Conservation (phyloP, 2,797 vertebrate species). For the Scomberomorus guttatus region DNA sequence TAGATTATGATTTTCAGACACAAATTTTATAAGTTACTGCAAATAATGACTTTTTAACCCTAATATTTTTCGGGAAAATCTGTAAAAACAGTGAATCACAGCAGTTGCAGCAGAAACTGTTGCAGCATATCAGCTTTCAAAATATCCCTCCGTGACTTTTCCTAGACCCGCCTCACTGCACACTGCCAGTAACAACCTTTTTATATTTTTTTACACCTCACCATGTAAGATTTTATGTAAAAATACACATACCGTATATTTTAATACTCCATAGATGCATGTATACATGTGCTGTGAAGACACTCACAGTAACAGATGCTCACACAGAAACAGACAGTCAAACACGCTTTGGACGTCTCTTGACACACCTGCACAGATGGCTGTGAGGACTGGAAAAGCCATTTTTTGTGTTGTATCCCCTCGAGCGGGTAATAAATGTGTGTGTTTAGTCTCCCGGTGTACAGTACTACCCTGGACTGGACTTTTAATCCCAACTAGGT, state of each 20-base stretch:
- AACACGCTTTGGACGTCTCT: conserved; percentile 22
- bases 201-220: conserved; percentile 17
- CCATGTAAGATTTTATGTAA: neutral
- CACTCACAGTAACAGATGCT: conserved; percentile 1
- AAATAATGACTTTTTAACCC: too few relatives aligned
- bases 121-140: conserved; percentile 15
- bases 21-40: too few relatives aligned
- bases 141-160: conserved; percentile 6
- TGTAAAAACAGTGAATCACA: conserved; percentile 5
- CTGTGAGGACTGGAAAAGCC: conserved; percentile 53
- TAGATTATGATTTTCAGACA: neutral
- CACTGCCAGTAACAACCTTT: conserved; percentile 4
- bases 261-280: conserved; percentile 10
- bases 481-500: conserved; percentile 25
- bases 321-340: conserved; percentile 18
- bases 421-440: conserved; percentile 57
- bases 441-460: conserved; percentile 50
- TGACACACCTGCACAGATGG: conserved; percentile 41
- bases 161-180: conserved; percentile 8
- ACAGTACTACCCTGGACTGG: conserved; percentile 19
- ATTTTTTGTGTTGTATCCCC: conserved; percentile 58
- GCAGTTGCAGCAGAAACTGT: neutral
- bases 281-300: conserved; percentile 1
- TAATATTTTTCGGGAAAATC: too few relatives aligned
- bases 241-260: neutral